These are phyloP conservation scores for Lymantria dispar DNA, from an alignment of 2,888 invertebrate species.

Conservation along the genomic window DNA sequence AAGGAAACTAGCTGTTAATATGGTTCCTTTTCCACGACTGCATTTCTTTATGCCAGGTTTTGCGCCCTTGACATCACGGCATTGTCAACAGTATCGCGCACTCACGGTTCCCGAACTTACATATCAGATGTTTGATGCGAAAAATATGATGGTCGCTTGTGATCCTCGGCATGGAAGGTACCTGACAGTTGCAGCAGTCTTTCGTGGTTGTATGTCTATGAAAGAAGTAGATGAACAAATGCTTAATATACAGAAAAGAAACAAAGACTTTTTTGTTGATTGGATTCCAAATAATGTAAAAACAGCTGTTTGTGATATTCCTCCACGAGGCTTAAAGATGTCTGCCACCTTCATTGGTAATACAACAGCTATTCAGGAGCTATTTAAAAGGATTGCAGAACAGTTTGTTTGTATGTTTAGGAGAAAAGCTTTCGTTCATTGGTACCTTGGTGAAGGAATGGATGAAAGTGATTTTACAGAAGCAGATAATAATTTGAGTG, in stretches of 20 bases:
- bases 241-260: slow-evolving; percentile 89
- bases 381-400: slow-evolving; percentile 92
- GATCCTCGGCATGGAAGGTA: slow-evolving; percentile 95
- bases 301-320: slow-evolving; percentile 91
- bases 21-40: slow-evolving; percentile 88
- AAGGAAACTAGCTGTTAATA: slow-evolving; percentile 68
- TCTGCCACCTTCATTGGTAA: slow-evolving; percentile 94
- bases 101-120: slow-evolving; percentile 94
- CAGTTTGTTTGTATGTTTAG: slow-evolving; percentile 96
- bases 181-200: slow-evolving; percentile 93
- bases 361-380: slow-evolving; percentile 92
- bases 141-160: slow-evolving; percentile 98
- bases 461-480: slow-evolving; percentile 97
- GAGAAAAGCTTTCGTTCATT: slow-evolving; percentile 96
- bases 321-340: slow-evolving; percentile 89
- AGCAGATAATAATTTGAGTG: slow-evolving; percentile 96
- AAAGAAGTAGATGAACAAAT: slow-evolving; percentile 94
- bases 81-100: slow-evolving; percentile 92
- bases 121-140: slow-evolving; percentile 94
- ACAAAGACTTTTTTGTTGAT: slow-evolving; percentile 88
- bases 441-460: slow-evolving; percentile 98
- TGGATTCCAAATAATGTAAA: slow-evolving; percentile 92
- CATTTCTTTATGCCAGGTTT: slow-evolving; percentile 83
- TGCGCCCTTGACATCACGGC: slow-evolving; percentile 88
- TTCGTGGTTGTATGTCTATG: slow-evolving; percentile 95